phyloP scores from a whole-genome alignment of 1,140 invertebrate genomes.

The Zaprionus nigranus region DNA sequence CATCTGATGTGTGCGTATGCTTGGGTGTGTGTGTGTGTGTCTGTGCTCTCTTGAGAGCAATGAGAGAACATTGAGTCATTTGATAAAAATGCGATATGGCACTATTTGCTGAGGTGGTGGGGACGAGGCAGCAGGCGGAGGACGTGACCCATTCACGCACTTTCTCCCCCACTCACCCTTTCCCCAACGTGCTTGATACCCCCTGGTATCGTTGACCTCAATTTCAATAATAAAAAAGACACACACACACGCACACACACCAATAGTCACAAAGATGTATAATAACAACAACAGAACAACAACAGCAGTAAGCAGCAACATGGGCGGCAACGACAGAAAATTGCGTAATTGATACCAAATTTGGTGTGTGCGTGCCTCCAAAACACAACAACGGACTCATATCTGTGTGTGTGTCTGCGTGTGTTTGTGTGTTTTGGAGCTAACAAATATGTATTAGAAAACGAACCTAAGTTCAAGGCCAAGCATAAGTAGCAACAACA shows the following conservation, averaged over 20 bases:
- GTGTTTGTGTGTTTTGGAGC: conserved; percentile 46
- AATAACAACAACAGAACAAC: conserved; percentile 21
- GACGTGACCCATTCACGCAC: conserved; percentile 29
- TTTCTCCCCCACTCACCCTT: not conserved
- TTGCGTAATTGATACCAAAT: conserved; percentile 75
- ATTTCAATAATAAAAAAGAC: conserved; percentile 33
- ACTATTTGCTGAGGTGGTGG: conserved; percentile 12
- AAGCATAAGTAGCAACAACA: conserved; percentile 59
- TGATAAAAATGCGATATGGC: conserved; percentile 31
- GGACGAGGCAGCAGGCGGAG: not conserved
- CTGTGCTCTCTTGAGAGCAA: conserved; percentile 11
- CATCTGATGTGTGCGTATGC: not conserved
- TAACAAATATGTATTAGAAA: conserved; percentile 62
- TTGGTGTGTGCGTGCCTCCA: conserved; percentile 40
- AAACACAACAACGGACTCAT: conserved; percentile 5
- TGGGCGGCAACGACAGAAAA: conserved; percentile 33
- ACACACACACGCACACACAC: conserved; percentile 13
- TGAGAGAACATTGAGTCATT: conserved; percentile 31
- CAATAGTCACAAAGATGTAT: conserved; percentile 14
- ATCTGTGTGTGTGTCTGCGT: conserved; percentile 21
- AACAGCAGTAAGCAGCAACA: conserved; percentile 22
- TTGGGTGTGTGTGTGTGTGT: not conserved
- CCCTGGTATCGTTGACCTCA: conserved; percentile 32
- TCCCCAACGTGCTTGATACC: not conserved
- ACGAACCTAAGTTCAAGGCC: conserved; percentile 80